Evolutionary conservation across 1,140 invertebrate species (phyloP), one percentile per base, ranked within the genome.

Genomic region (Dendrolimus punctatus): DNA sequence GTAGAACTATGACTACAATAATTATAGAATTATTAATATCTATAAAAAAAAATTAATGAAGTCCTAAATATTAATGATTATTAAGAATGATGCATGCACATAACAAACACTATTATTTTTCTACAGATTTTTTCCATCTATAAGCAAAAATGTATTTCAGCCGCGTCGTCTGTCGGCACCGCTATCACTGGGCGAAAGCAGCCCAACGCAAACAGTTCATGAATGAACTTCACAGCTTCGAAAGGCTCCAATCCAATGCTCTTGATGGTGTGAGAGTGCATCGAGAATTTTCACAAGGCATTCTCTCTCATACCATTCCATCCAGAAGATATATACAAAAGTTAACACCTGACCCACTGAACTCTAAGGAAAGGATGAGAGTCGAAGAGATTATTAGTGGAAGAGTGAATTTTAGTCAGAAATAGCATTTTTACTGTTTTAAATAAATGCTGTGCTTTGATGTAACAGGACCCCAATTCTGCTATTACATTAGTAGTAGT

Each of bases 221-320:
- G 74, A 75, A 55, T 39, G 87, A 88, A 57, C 72, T 87, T 2
- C 76, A 80, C 47, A 83, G 72, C 44, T 80, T 84, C 62, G 84
- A 88, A 56, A 76, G 62, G 43, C 69, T 87, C 8, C 87, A 88
- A 58, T 63, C 79, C 38, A 87, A 84, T 54, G 85, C 85, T 7
- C 56, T 88, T 23, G 84, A 87, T 57, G 86, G 85, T 8, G 82
- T 88, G 0, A 71, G 83, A 57, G 82, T 88, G 0, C 85, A 88
- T 45, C 63, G 86, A 42, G 86, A 87, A 55, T 88, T 87, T 52
- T 85, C 82, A 1, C 79, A 86, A 55, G 85, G 85, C 37, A 80
- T 87, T n/a, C 61, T 87, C 7, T 86, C 85, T 0, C 83, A 86
- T 41, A 77, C 73, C 8, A 85, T 87, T 62, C 85, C 85, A 6